These are phyloP conservation scores for Labrus mixtus DNA, from an alignment of 2,113 vertebrate genomes.

Conservation along the genomic window DNA sequence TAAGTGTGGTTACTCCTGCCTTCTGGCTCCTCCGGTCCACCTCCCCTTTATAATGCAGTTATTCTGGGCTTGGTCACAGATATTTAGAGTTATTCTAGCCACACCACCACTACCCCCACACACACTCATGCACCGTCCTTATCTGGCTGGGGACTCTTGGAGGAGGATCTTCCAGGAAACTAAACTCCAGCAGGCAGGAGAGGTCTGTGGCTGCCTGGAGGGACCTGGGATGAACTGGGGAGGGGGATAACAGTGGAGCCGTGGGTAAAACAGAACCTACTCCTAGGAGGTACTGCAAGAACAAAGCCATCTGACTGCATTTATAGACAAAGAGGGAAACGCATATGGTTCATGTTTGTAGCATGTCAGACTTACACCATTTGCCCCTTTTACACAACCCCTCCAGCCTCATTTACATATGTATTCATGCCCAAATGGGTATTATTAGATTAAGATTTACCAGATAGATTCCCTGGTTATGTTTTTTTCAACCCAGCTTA, in stretches of 20 bases:
- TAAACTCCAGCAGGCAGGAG: slow-evolving; percentile 52
- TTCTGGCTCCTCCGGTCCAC: slow-evolving; percentile 71
- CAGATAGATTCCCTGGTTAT: slow-evolving; percentile 60
- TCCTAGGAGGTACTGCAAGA: slow-evolving; percentile 70
- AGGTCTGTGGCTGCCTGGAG: slow-evolving; percentile 66
- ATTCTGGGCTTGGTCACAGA: slow-evolving; percentile 72
- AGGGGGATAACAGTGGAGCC: slow-evolving; percentile 31
- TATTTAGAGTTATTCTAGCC: slow-evolving; percentile 68
- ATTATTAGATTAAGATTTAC: slow-evolving; percentile 76
- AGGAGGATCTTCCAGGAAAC: slow-evolving; percentile 79
- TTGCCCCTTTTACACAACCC: slow-evolving; percentile 45
- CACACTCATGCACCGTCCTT: slow-evolving; percentile 46
- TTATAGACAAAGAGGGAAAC: slow-evolving; percentile 75
- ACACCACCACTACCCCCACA: slow-evolving; percentile 53
- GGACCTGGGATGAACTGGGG: slow-evolving; percentile 49
- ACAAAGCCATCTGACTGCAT: slow-evolving; percentile 80
- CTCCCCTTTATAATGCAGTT: slow-evolving; percentile 65
- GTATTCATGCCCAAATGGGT: slow-evolving; percentile 65
- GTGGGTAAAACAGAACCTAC: slow-evolving; percentile 61
- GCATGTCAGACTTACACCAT: slow-evolving; percentile 74
- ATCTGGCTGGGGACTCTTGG: slow-evolving; percentile 64
- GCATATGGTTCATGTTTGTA: slow-evolving; percentile 81
- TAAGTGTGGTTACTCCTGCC: slow-evolving; percentile 67
- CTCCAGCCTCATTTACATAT: slow-evolving; percentile 74
- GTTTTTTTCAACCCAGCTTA: slow-evolving; percentile 48